These are phyloP conservation scores for Tetranychus cinnabarinus DNA, from an alignment of 1,140 invertebrate species.

Conservation along the genomic window DNA sequence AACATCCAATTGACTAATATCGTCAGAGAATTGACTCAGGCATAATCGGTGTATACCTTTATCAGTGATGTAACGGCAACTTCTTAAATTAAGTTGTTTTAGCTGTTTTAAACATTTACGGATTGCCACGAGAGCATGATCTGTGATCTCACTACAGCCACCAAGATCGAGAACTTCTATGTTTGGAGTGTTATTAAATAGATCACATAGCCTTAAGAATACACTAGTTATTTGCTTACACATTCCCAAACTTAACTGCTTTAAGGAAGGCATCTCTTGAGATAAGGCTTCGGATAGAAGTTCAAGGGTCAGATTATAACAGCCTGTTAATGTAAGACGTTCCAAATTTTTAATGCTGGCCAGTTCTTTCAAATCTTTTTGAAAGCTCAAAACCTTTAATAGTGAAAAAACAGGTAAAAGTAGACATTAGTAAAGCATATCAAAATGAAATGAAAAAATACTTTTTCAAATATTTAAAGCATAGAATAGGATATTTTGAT, in stretches of 20 bases:
- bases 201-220: conserved; percentile 52
- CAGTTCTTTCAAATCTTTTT: conserved; percentile 58
- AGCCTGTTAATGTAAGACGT: conserved; percentile 67
- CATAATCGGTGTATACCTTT: conserved; percentile 62
- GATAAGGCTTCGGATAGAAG: conserved; percentile 56
- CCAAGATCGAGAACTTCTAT: conserved; percentile 63
- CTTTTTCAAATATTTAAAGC: too few species aligned
- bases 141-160: conserved; percentile 70
- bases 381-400: conserved; percentile 44
- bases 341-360: conserved; percentile 63
- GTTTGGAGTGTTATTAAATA: conserved; percentile 63
- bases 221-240: conserved; percentile 78
- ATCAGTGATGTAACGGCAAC: conserved; percentile 74
- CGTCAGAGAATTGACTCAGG: conserved; percentile 15
- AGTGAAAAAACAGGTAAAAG: neutral
- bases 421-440: neutral
- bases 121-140: conserved; percentile 54
- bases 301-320: conserved; percentile 65
- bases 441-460: too few species aligned
- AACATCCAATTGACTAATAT: neutral
- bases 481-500: too few species aligned
- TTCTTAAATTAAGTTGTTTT: conserved; percentile 55
- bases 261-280: conserved; percentile 34
- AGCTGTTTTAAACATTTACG: conserved; percentile 59
- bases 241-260: conserved; percentile 57